A percentile compares a stretch with the other conserved stretches of the same genome.
Evolutionary conservation across 2,797 vertebrate genomes (phyloP).

Genomic region (Lepilemur ruficaudatus): DNA sequence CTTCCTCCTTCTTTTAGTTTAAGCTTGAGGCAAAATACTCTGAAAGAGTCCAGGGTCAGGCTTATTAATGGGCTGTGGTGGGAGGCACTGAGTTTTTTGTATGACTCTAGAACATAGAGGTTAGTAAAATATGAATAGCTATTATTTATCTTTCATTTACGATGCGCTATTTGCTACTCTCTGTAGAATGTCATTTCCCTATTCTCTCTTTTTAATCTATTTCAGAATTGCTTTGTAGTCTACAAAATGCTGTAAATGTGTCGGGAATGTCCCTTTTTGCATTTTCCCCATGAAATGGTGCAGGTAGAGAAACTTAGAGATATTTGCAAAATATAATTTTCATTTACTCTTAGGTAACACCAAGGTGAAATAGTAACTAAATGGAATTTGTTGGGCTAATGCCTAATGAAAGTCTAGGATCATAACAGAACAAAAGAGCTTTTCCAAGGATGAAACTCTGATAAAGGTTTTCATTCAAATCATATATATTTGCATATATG

Average conservation of each 20-base stretch:
- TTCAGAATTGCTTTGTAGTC: not conserved
- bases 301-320: not conserved
- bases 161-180: not conserved
- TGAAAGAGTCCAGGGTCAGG: not conserved
- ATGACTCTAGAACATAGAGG: not conserved
- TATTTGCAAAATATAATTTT: not conserved
- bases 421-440: not conserved
- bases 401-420: not conserved
- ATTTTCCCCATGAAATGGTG: not conserved
- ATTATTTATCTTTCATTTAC: not conserved
- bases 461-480: not conserved
- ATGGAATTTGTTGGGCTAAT: not conserved
- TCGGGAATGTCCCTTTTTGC: not conserved
- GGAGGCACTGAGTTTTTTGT: not conserved
- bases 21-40: not conserved
- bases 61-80: not conserved
- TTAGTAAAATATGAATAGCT: not conserved
- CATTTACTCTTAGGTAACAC: not conserved
- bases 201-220: not conserved
- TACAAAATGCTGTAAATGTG: not conserved
- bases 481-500: not conserved
- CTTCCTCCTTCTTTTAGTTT: not conserved
- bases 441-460: not conserved
- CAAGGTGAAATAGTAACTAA: not conserved
- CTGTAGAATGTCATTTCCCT: not conserved